phyloP scores from a whole-genome alignment of 2,888 invertebrate genomes.

The Parascotia fuliginaria region DNA sequence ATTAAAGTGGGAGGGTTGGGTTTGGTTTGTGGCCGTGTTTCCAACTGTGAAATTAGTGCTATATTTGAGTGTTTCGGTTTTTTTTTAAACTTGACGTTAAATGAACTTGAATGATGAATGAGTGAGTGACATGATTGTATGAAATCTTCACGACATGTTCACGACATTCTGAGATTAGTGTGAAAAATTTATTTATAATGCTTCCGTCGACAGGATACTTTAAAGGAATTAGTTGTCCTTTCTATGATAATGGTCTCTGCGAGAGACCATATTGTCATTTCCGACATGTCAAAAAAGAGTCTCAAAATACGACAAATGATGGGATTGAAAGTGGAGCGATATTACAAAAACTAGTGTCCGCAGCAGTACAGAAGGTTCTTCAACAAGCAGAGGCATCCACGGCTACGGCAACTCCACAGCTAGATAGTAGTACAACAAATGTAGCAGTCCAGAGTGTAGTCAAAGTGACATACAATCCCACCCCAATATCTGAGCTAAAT shows the following conservation, averaged over 20 bases:
- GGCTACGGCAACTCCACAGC: constrained; percentile 45
- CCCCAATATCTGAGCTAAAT: constrained; percentile 87
- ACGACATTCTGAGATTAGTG: constrained; percentile 13
- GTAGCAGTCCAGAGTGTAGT: constrained; percentile 62
- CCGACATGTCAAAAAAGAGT: constrained; percentile 92
- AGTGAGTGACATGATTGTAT: no score
- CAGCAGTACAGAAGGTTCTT: constrained; percentile 87
- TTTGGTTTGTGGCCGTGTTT: no score
- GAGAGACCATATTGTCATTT: constrained; percentile 97
- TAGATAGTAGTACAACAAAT: constrained; percentile 41
- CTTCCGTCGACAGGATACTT: constrained; percentile 96
- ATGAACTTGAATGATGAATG: constrained; percentile 6
- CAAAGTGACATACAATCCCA: constrained; percentile 87
- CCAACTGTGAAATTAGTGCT: no score
- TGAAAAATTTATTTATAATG: constrained; percentile 82
- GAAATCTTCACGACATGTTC: no score
- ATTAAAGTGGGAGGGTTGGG: no score
- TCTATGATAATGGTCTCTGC: constrained; percentile 92
- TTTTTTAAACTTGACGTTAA: neutral
- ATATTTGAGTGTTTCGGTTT: neutral
- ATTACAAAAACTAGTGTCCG: constrained; percentile 86
- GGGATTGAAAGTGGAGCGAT: constrained; percentile 80
- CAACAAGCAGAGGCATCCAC: constrained; percentile 72
- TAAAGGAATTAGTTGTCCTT: constrained; percentile 94
- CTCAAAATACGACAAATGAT: constrained; percentile 66